A percentile compares a stretch with the other conserved stretches of the same genome.
Conservation (phyloP, 2,113 vertebrate species). For the Forbesichthys agassizii region DNA sequence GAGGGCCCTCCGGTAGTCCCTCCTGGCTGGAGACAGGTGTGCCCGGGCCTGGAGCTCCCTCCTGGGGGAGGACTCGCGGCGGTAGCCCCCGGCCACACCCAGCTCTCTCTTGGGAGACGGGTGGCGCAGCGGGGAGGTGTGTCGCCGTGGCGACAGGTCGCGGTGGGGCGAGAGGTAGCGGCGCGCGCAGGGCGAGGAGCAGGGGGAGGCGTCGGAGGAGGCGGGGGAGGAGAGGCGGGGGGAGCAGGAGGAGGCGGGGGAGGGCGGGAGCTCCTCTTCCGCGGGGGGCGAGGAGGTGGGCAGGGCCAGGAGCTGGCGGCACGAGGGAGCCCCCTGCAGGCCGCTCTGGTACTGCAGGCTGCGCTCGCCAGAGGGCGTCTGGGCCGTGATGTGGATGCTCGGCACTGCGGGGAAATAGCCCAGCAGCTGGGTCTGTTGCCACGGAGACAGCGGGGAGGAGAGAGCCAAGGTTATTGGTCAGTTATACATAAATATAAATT, state of each 20-base stretch:
- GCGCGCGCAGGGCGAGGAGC: conserved; percentile 83
- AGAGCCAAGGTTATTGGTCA: background rate
- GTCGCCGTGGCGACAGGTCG: conserved; percentile 86
- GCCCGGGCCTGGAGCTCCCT: conserved; percentile 82
- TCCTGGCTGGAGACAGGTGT: conserved; percentile 81
- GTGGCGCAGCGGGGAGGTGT: conserved; percentile 76
- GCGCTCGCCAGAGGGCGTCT: conserved; percentile 80
- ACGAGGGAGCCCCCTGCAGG: conserved; percentile 76
- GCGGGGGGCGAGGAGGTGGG: conserved; percentile 71
- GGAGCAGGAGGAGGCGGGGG: conserved; percentile 82
- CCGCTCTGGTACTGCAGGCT: conserved; percentile 84
- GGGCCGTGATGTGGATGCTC: conserved; percentile 93
- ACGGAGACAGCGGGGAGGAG: conserved; percentile 71
- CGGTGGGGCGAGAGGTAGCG: conserved; percentile 87
- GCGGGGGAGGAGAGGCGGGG: conserved; percentile 77
- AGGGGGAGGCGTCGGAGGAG: conserved; percentile 85
- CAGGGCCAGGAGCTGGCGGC: conserved; percentile 82
- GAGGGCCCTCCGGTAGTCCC: conserved; percentile 84
- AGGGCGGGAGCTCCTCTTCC: conserved; percentile 82
- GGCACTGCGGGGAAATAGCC: conserved; percentile 93
- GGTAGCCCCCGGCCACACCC: conserved; percentile 45
- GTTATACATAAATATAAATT: too few species aligned
- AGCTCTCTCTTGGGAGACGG: conserved; percentile 81
- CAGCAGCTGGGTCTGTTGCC: conserved; percentile 83
- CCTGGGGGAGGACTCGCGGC: conserved; percentile 90